Base-by-base conservation (phyloP, 1,140 invertebrate species). In the Phocides pigmalion region DNA sequence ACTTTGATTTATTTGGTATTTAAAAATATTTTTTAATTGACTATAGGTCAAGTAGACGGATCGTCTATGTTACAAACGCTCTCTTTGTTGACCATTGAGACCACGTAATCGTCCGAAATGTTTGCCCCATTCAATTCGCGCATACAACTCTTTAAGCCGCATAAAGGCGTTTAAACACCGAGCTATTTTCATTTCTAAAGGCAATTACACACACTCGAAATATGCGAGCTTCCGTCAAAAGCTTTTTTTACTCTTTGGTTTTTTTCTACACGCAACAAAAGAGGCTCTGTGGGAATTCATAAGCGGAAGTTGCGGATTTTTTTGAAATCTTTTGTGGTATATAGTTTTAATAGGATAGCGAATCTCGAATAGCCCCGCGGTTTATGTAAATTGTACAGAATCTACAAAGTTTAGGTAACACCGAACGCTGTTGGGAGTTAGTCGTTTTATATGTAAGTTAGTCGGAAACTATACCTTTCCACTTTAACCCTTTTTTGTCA, bases 161-260 rank as follows among this genome's bases (percentile, higher is more conserved):
- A 54, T 41, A 54, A 54, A 41, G 51, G 19, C 35, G 37, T 3
- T 54, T 39, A 17, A 54, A 54, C 51, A 54, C 37, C 37, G 50
- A 25, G 51, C 51, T 41, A 54, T 54, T 54, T 54, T 54, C 51
- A 22, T 41, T 54, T 54, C 37, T 41, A 37, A 41, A 54, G 51
- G 51, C 51, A 54, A 54, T 54, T 54, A 54, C 51, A 54, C 51
- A 54, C 51, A 54, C 51, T 49, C 46, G 8, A 54, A 54, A 54
- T 54, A 17, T 19, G 51, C 51, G 37, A 17, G 50, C 17, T 53
- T 53, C 50, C 51, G 51, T 54, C 51, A 20, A 54, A 16, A 17
- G 11, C n/a, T 32, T 49, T 20, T 22, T 28, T 22, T 47, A 16
- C 17, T 42, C 16, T 49, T 17, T 20, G 6, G 2, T 49, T 22